Evolutionary conservation across 2,888 invertebrate genomes (phyloP).

Genomic region (Oxycera nigricornis): DNA sequence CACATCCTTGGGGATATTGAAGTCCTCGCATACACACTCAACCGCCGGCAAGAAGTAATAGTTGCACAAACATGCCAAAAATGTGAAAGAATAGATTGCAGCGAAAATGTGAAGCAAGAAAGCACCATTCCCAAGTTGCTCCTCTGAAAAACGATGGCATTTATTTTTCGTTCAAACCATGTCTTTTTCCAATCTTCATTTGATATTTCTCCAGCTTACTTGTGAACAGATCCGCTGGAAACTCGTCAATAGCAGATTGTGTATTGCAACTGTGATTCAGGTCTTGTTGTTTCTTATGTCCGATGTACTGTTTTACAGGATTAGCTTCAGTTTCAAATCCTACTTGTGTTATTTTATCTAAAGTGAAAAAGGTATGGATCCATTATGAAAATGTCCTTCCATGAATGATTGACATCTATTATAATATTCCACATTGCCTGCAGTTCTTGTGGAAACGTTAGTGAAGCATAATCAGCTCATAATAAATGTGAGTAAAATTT

Average conservation of each 20-base stretch:
- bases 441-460: too few species aligned
- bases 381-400: too few species aligned
- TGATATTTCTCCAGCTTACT: neutral
- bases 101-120: constrained; percentile 77
- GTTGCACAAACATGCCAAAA: constrained; percentile 89
- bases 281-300: neutral
- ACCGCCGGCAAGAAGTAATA: constrained; percentile 91
- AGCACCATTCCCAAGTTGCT: constrained; percentile 77
- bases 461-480: too few species aligned
- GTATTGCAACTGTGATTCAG: neutral
- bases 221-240: constrained; percentile 10
- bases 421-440: neutral
- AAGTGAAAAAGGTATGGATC: neutral
- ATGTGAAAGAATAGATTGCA: constrained; percentile 83
- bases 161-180: too few species aligned
- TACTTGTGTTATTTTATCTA: neutral
- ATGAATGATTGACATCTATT: neutral
- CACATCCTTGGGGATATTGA: constrained; percentile 83
- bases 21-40: constrained; percentile 83
- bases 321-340: neutral
- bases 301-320: neutral
- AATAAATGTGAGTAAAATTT: too few species aligned
- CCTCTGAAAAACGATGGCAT: constrained; percentile 63
- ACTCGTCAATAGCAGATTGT: neutral
- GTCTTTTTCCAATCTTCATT: neutral